Evolutionary conservation across 2,797 vertebrate genomes (phyloP).

Genomic region (Menidia menidia): DNA sequence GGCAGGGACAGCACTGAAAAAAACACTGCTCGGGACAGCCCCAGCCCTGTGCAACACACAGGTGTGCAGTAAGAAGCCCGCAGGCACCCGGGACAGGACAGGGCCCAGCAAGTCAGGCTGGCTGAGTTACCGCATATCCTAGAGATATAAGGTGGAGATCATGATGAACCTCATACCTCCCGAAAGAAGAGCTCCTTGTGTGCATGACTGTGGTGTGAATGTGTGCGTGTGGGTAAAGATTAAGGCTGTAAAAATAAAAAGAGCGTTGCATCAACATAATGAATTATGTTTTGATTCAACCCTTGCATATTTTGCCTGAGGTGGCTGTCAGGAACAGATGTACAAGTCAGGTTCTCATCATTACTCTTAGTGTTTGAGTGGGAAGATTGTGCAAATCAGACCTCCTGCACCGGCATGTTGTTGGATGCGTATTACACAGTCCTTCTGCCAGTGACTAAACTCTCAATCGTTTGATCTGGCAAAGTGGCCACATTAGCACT

Average conservation of each 20-base stretch:
- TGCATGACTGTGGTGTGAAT: constrained; percentile 28
- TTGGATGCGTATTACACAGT: constrained; percentile 68
- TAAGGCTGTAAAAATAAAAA: constrained; percentile 53
- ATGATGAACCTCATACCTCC: constrained; percentile 56
- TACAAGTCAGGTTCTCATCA: constrained; percentile 81
- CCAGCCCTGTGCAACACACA: constrained; percentile 61
- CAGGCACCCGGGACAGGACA: constrained; percentile 74
- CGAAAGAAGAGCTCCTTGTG: constrained; percentile 39
- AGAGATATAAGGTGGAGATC: constrained; percentile 67
- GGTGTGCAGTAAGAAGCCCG: constrained; percentile 74
- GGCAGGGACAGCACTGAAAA: constrained; percentile 58
- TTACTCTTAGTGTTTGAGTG: constrained; percentile 71
- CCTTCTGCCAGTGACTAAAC: constrained; percentile 73
- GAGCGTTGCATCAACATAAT: constrained; percentile 74
- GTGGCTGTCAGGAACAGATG: constrained; percentile 81
- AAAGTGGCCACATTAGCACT: constrained; percentile 81
- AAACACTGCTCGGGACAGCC: constrained; percentile 52
- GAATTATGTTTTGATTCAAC: constrained; percentile 84
- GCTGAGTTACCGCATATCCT: constrained; percentile 76
- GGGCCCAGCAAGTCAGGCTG: constrained; percentile 76
- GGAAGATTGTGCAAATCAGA: constrained; percentile 81
- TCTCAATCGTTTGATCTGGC: constrained; percentile 76
- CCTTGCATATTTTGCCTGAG: constrained; percentile 76
- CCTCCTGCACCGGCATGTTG: constrained; percentile 81
- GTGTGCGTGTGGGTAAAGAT: neutral